phyloP scores from a whole-genome alignment of 2,888 invertebrate genomes.

The Ophion costatus region DNA sequence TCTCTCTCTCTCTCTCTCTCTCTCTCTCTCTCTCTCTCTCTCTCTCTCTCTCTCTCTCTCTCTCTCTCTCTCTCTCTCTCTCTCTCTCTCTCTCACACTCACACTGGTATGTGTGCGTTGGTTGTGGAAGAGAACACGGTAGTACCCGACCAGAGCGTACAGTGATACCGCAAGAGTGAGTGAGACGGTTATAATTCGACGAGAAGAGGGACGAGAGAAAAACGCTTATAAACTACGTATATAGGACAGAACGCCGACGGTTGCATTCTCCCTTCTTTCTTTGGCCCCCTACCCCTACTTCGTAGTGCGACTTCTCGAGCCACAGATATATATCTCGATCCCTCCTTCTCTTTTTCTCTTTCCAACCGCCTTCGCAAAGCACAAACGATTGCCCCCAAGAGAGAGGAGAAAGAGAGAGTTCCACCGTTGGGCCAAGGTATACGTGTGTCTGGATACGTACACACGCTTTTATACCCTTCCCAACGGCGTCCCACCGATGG shows the following conservation, averaged over 20 bases:
- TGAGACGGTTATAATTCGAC: slow-evolving; percentile 32
- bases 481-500: slow-evolving; percentile 44
- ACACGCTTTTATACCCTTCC: slow-evolving; percentile 49
- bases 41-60: neutral
- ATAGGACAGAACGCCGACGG: slow-evolving; percentile 49
- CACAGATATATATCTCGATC: slow-evolving; percentile 44
- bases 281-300: slow-evolving; percentile 75
- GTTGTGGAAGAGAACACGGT: slow-evolving; percentile 26
- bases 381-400: slow-evolving; percentile 60
- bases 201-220: slow-evolving; percentile 58
- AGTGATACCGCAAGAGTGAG: slow-evolving; percentile 44
- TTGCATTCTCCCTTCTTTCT: slow-evolving; percentile 79
- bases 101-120: slow-evolving; percentile 25
- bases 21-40: neutral
- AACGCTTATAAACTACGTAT: slow-evolving; percentile 41
- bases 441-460: neutral
- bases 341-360: slow-evolving; percentile 41
- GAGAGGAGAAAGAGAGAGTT: slow-evolving; percentile 54
- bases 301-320: slow-evolving; percentile 47
- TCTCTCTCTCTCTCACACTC: too few relatives aligned
- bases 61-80: neutral
- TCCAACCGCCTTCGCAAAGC: slow-evolving; percentile 50
- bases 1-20: neutral
- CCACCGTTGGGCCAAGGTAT: slow-evolving; percentile 47
- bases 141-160: slow-evolving; percentile 35